Base-by-base conservation (phyloP, 2,797 vertebrate genomes). In the Remorina albescens region DNA sequence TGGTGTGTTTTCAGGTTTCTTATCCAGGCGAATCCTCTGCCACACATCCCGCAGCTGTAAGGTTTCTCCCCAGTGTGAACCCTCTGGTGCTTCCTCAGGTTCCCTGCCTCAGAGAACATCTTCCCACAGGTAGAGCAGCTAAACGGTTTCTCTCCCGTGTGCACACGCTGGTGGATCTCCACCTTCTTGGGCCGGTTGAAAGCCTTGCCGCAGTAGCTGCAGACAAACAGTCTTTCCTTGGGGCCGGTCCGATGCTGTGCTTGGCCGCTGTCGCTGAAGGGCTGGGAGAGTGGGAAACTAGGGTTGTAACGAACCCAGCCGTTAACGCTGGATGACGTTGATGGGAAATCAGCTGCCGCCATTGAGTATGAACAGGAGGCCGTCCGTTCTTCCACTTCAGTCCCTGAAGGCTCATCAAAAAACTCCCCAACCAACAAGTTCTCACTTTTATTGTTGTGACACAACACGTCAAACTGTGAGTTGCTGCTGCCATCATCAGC, bases 181-280 rank as follows among this genome's bases (percentile, higher is more conserved):
- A 97, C 94, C 53, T 96, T 96, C 1, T 95, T 96, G 32, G 96
- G 96, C 21, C 95, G 94, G 8, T 96, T 95, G 79, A 97, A 97
- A 42, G 94, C 93, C 75, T 96, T 97, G n/a, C 94, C 95, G 23
- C 96, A 97, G 79, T 93, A 94, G 1, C 91, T 95, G 87, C 96
- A 97, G 44, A 93, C 91, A 67, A 95, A 96, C 19, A 95, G 95
- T 37, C 94, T 93, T 66, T 97, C 95, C 0, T 93, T 94, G 0
- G 88, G 83, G 73, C 89, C 86, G 1, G 91, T 88, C 23, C 91
- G 92, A 26, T 88, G 89, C 61, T 87, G 91, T 19, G 83, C 88
- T 72, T 87, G 91, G 68, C 90, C 71, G 78, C 41, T 11, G 16
- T 75, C 65, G 0, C 50, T 7, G 26, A 60, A 21, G 21, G 78